Conservation (phyloP, 2,113 vertebrate species). For the Balaeniceps rex region DNA sequence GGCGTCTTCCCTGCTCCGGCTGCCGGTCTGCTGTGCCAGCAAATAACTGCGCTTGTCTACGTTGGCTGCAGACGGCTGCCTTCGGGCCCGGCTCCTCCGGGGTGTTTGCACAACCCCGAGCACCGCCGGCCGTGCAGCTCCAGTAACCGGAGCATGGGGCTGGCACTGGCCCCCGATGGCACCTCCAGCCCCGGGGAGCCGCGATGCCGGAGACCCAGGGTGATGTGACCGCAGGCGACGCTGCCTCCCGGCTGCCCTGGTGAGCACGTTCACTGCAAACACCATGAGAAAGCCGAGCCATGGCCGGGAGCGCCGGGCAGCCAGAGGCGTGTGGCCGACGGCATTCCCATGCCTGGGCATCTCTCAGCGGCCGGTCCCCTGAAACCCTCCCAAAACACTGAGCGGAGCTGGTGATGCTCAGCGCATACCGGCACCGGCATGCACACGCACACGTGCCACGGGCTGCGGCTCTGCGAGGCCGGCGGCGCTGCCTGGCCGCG, state of each 20-base stretch:
- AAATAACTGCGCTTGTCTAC: neutral
- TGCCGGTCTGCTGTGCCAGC: neutral
- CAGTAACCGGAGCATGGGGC: neutral
- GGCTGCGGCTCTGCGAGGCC: neutral
- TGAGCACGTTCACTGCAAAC: neutral
- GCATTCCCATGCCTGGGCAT: neutral
- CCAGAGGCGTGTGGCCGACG: rapidly evolving
- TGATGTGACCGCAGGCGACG: rapidly evolving
- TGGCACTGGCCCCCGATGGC: neutral
- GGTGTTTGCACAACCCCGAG: neutral
- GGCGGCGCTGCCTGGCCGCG: neutral
- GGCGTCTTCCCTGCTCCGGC: neutral
- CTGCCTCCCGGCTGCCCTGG: neutral
- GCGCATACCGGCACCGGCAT: neutral
- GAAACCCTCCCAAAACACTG: neutral
- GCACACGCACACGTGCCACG: rapidly evolving
- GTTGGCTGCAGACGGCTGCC: neutral
- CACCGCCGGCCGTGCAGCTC: neutral
- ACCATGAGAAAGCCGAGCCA: neutral
- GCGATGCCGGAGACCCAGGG: rapidly evolving
- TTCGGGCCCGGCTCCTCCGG: neutral
- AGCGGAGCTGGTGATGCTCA: neutral
- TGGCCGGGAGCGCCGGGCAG: neutral
- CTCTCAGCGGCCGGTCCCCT: neutral
- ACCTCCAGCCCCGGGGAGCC: neutral